Evolutionary conservation across 92 coral and sea anemone species (phyloP), one percentile per base, ranked within the genome.

Genomic region (Isaurus tuberculatus): DNA sequence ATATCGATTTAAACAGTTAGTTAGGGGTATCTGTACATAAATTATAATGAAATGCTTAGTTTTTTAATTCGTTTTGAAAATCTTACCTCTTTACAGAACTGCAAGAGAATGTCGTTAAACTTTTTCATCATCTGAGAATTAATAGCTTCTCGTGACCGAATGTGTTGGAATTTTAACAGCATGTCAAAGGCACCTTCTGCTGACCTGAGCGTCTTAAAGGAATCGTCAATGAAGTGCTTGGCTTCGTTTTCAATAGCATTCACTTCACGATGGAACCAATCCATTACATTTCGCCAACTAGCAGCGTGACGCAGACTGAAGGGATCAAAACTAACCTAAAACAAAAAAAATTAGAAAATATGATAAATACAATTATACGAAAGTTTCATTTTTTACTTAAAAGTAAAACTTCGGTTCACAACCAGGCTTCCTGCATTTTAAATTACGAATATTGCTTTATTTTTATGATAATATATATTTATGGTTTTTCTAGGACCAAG

Each of bases 101-200:
- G 99, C 28, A 96, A 80, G 80, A 96, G 77, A 71, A 96, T 96
- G 74, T 96, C 99, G 71, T 96, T 96, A 73, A 96, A 96, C 81
- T 96, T 96, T 89, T 95, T 96, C 99, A 96, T 96, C 99, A 96
- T 96, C 83, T 96, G 99, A 8, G 99, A 96, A 86, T 96, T 96
- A 73, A 96, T 96, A 25, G 99, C 95, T 37, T 96, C 99, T 37
- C 99, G 90, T 31, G 99, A 96, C 61, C 99, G 91, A 48, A 96
- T 96, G 85, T 96, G 99, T 80, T 95, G 89, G 80, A 96, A 96
- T 85, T 96, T 96, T 69, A 94, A 85, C 83, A 96, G 88, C 99
- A 96, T 96, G 73, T 96, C 99, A 90, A 96, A 96, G 32, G 99
- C 99, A 26, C 99, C 99, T 85, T 96, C 99, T 5, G 99, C 99